phyloP scores from a whole-genome alignment of 2,797 vertebrate species.

The Diplodus puntazzo region DNA sequence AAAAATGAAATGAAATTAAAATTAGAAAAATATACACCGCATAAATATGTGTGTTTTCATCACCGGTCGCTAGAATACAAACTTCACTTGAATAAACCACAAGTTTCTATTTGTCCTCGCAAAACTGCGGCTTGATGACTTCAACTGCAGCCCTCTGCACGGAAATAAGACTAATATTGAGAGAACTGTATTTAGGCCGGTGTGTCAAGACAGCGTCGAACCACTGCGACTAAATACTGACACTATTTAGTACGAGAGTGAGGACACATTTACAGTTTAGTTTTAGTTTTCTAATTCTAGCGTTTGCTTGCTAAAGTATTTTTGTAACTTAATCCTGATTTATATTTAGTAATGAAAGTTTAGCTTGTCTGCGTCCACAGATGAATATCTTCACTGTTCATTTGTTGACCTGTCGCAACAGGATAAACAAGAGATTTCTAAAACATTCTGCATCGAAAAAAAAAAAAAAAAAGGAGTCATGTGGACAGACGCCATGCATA shows the following conservation, averaged over 20 bases:
- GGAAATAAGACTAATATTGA: constrained; percentile 80
- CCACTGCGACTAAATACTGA: constrained; percentile 53
- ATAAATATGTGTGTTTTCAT: constrained; percentile 79
- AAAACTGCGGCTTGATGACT: constrained; percentile 74
- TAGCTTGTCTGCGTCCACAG: constrained; percentile 9
- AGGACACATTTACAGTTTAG: constrained; percentile 32
- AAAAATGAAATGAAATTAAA: constrained; percentile 66
- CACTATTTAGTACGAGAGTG: constrained; percentile 35
- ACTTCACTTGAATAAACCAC: constrained; percentile 77
- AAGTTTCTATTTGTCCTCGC: constrained; percentile 79
- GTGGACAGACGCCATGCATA: constrained; percentile 53
- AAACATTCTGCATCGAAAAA: constrained; percentile 22
- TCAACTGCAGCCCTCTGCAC: constrained; percentile 70
- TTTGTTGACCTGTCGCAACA: constrained; percentile 21
- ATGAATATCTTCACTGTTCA: constrained; percentile 29
- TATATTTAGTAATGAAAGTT: constrained; percentile 42
- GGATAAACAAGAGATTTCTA: not conserved
- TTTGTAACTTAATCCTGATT: constrained; percentile 30
- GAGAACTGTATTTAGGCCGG: constrained; percentile 75
- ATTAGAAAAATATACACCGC: constrained; percentile 80
- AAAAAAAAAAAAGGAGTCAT: constrained; percentile 6
- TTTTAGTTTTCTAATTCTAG: constrained; percentile 57
- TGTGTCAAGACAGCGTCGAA: constrained; percentile 63
- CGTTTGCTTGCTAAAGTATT: constrained; percentile 51
- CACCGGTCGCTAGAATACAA: constrained; percentile 73